These are phyloP conservation scores for Watsonalla cultraria DNA, from an alignment of 2,888 invertebrate genomes.

Conservation along the genomic window DNA sequence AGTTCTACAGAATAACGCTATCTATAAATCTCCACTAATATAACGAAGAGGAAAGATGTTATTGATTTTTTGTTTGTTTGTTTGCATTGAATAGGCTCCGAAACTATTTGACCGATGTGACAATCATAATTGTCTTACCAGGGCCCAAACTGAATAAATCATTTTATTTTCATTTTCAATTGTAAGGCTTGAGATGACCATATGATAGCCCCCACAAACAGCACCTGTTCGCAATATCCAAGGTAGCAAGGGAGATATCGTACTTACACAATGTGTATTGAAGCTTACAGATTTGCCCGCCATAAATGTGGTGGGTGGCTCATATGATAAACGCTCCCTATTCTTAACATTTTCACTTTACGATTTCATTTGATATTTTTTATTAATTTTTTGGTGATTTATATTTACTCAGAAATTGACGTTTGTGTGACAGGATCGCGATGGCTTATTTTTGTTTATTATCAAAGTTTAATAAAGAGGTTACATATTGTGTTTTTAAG, in stretches of 20 bases:
- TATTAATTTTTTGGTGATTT: constrained; percentile 18
- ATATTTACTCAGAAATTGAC: constrained; percentile 10
- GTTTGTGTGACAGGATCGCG: constrained; percentile 16
- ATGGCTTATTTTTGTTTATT: constrained; percentile 9
- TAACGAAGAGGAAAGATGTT: too few relatives aligned
- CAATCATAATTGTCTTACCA: too few relatives aligned
- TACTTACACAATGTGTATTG: constrained; percentile 52
- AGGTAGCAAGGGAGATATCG: not conserved
- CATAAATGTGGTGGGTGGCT: constrained; percentile 45
- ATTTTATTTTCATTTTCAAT: too few relatives aligned
- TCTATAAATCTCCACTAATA: too few relatives aligned
- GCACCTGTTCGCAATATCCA: too few relatives aligned
- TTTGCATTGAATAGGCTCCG: too few relatives aligned
- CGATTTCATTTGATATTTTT: constrained; percentile 26
- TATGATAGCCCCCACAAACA: too few relatives aligned
- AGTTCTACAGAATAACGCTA: constrained; percentile 31
- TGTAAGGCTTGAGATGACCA: too few relatives aligned
- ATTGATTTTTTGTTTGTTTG: too few relatives aligned
- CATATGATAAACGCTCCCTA: constrained; percentile 17
- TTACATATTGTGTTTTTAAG: not conserved
- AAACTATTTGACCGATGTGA: too few relatives aligned
- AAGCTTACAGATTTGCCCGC: constrained; percentile 61
- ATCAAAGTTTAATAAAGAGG: not conserved
- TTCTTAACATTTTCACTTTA: constrained; percentile 42
- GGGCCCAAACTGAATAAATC: too few relatives aligned